These are phyloP conservation scores for Poecile atricapillus DNA, from an alignment of 2,113 vertebrate genomes.

Conservation along the genomic window DNA sequence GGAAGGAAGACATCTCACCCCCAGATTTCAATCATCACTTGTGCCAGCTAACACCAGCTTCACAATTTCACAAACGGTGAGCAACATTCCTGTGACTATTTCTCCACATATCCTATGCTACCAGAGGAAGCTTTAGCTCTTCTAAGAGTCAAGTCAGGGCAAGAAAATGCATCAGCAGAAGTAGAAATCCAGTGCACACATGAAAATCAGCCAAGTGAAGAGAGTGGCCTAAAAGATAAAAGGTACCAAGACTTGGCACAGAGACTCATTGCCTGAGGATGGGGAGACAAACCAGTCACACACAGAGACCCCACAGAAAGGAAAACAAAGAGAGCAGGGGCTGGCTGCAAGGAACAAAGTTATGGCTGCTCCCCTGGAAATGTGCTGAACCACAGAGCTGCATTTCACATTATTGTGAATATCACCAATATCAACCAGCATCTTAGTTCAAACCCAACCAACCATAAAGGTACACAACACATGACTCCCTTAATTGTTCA, in stretches of 20 bases:
- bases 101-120: background rate
- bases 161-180: background rate
- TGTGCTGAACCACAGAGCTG: background rate
- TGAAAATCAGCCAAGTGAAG: background rate
- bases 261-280: background rate
- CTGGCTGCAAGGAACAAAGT: background rate
- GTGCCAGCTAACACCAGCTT: background rate
- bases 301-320: background rate
- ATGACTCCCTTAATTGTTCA: background rate
- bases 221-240: background rate
- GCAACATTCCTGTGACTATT: background rate
- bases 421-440: background rate
- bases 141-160: background rate
- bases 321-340: background rate
- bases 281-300: background rate
- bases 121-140: background rate
- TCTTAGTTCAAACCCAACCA: background rate
- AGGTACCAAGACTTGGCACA: background rate
- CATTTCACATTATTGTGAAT: background rate
- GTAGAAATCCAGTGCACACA: background rate
- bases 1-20: background rate
- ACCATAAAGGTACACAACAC: background rate
- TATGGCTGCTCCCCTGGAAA: background rate
- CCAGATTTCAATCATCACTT: background rate
- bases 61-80: background rate